phyloP scores from a whole-genome alignment of 2,797 vertebrate genomes.

The Coregonus ussuriensis region DNA sequence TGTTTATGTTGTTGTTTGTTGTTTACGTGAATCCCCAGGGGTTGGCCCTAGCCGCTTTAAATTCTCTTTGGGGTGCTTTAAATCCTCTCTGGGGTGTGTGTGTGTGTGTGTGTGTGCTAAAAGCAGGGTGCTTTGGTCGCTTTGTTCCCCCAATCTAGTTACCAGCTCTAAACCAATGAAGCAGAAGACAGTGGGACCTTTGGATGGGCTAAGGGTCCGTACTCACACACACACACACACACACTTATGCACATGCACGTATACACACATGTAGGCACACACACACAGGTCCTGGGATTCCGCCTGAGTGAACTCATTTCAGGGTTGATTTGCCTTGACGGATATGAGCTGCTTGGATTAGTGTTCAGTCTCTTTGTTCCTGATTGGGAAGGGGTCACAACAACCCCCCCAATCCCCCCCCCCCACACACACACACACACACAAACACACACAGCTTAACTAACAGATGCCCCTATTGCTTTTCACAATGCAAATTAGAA shows the following conservation, averaged over 20 bases:
- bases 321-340: slow-evolving; percentile 70
- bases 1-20: slow-evolving; percentile 28
- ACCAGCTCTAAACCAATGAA: slow-evolving; percentile 77
- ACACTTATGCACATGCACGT: too few species aligned
- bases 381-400: slow-evolving; percentile 41
- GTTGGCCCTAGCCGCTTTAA: slow-evolving; percentile 38
- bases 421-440: too few species aligned
- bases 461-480: slow-evolving; percentile 24
- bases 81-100: too few species aligned
- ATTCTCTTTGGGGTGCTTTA: slow-evolving; percentile 37
- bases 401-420: too few species aligned
- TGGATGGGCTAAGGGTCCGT: slow-evolving; percentile 30
- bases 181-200: slow-evolving; percentile 63
- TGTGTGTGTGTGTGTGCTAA: slow-evolving; percentile 52
- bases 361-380: slow-evolving; percentile 59
- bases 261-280: neutral
- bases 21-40: slow-evolving; percentile 42
- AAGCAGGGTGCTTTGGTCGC: slow-evolving; percentile 65
- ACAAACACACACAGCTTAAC: slow-evolving; percentile 29
- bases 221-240: too few species aligned
- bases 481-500: slow-evolving; percentile 29
- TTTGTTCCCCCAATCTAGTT: slow-evolving; percentile 77
- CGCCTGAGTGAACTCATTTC: slow-evolving; percentile 65
- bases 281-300: slow-evolving; percentile 32
- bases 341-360: slow-evolving; percentile 70